Percentiles rank a stretch among this genome's conserved stretches.
Conservation (phyloP, 2,797 vertebrate genomes). For the Catostomus latipinnis region DNA sequence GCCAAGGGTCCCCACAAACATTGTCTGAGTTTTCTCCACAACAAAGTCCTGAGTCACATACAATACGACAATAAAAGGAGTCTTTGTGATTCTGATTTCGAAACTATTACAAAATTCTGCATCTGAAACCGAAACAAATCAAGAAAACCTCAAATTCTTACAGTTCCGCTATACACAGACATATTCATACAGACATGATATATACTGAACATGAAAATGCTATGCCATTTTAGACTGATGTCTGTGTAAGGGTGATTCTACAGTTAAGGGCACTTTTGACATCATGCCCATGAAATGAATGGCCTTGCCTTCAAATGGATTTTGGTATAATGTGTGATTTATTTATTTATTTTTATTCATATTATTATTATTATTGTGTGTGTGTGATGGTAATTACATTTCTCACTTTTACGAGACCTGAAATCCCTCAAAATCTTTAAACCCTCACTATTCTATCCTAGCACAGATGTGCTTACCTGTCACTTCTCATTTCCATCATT, state of each 20-base stretch:
- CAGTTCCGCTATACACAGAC: not conserved
- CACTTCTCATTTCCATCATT: too few relatives aligned
- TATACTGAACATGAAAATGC: not conserved
- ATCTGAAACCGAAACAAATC: slow-evolving; percentile 30
- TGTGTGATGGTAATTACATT: too few relatives aligned
- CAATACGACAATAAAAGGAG: not conserved
- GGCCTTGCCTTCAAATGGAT: too few relatives aligned
- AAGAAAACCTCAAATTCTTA: slow-evolving; percentile 17
- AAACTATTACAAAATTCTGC: slow-evolving; percentile 10
- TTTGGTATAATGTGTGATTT: not conserved
- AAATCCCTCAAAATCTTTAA: too few relatives aligned
- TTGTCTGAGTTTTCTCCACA: slow-evolving; percentile 26
- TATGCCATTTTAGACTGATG: not conserved
- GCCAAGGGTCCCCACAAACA: too few relatives aligned
- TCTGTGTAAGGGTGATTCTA: too few relatives aligned
- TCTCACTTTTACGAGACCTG: too few relatives aligned
- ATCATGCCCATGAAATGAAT: too few relatives aligned
- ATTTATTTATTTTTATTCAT: not conserved
- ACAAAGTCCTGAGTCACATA: slow-evolving; percentile 13
- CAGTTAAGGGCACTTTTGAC: too few relatives aligned
- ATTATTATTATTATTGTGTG: too few relatives aligned
- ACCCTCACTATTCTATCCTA: too few relatives aligned
- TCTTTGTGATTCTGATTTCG: not conserved
- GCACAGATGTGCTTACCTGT: too few relatives aligned
- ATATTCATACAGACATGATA: not conserved